Evolutionary conservation across 1,140 invertebrate genomes (phyloP).

Genomic region (Anthonomus grandis): DNA sequence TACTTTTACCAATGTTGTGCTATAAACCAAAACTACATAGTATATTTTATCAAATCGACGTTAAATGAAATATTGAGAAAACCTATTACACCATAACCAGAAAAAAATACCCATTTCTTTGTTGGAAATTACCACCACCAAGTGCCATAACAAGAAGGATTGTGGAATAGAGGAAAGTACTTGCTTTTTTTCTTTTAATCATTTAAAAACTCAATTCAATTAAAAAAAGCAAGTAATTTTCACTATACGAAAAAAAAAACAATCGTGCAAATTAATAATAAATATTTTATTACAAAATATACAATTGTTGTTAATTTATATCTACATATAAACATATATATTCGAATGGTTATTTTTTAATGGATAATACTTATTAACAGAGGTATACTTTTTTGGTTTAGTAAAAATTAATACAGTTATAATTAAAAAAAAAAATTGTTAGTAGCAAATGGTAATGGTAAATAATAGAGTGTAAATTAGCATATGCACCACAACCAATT

Average conservation of each 20-base stretch:
- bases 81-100: no score
- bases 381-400: constrained; percentile 4
- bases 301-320: constrained; percentile 17
- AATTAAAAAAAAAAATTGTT: no score
- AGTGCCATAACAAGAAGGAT: constrained; percentile 1
- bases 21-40: no score
- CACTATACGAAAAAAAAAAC: constrained; percentile 24
- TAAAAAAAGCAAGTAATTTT: constrained; percentile 24
- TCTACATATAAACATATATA: constrained; percentile 22
- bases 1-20: no score
- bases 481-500: constrained; percentile 16
- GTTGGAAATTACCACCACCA: constrained; percentile 26
- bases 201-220: no score
- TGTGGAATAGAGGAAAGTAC: constrained; percentile 8
- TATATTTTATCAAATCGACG: no score
- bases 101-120: no score
- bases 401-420: no score
- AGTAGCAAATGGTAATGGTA: no score
- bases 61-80: no score
- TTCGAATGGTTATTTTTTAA: constrained; percentile 19
- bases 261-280: constrained; percentile 28
- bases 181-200: constrained; percentile 19
- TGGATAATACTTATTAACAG: constrained; percentile 15
- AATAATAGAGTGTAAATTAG: constrained; percentile 7
- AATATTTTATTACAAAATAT: constrained; percentile 28